A percentile compares a stretch with the other conserved stretches of the same genome.
These are phyloP conservation scores for Eulemur rufifrons DNA, from an alignment of 2,113 vertebrate species.

Conservation along the genomic window DNA sequence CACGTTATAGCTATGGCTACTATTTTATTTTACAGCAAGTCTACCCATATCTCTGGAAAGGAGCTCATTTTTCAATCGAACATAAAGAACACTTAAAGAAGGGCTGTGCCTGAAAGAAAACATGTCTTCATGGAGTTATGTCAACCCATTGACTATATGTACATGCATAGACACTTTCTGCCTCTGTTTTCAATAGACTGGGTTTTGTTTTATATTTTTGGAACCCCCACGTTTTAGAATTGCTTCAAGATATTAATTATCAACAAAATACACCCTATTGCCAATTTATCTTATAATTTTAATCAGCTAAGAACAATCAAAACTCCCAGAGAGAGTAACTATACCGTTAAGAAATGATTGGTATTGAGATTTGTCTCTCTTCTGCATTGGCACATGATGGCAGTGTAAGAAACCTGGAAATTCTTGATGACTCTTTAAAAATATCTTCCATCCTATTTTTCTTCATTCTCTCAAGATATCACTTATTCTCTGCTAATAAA, in stretches of 20 bases:
- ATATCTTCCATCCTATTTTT: not conserved
- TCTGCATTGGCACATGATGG: not conserved
- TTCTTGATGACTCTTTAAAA: not conserved
- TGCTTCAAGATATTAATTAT: not conserved
- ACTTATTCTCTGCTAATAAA: not conserved
- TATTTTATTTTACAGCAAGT: not conserved
- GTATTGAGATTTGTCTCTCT: not conserved
- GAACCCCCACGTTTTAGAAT: not conserved
- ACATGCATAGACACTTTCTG: not conserved
- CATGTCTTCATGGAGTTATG: not conserved
- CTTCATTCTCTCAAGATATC: not conserved
- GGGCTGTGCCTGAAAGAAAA: not conserved
- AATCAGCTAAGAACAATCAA: not conserved
- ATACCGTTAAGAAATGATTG: not conserved
- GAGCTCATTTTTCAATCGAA: conserved; percentile 40
- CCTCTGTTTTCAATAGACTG: not conserved
- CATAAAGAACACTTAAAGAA: conserved; percentile 26
- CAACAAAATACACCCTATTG: not conserved
- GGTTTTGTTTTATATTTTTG: conserved; percentile 7
- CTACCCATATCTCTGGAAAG: not conserved
- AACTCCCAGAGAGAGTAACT: not conserved
- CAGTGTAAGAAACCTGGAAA: not conserved
- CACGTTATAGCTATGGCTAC: not conserved
- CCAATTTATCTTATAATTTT: not conserved
- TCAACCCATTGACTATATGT: not conserved